Evolutionary conservation across 2,888 invertebrate genomes (phyloP), one percentile per base, ranked within the genome.

Genomic region (Oscheius sp.): DNA sequence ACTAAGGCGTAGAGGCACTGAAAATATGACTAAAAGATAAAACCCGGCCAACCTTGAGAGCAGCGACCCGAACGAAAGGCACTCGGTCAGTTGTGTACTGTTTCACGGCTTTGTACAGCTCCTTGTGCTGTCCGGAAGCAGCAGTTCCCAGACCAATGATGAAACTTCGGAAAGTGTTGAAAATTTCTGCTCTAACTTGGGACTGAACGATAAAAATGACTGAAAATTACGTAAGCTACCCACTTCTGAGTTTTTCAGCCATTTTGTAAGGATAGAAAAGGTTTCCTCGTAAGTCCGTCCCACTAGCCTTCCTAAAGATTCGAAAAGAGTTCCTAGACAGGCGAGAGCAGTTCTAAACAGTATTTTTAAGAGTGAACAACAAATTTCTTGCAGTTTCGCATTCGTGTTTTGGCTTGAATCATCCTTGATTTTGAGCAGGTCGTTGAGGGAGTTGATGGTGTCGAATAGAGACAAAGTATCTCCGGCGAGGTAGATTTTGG

Each of bases 231-330:
- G 1, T 48, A 47, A 32, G 53, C 47, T 13, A 53, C 53, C 13
- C 76, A 90, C 89, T 83, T 96, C 96, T 0, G 95, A 95, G 90
- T 94, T 96, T 88, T 95, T 93, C 76, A 99, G 91, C 1, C 95
- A 95, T 86, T 95, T 94, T 74, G 96, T 93, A 35, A 99, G 92
- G 70, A 96, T 94, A 84, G 94, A 93, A 47, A 98, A 95, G 0
- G 98, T 98, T 89, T 99, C 99, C 90, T 99, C 98, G 89, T 96
- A 99, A 0, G 96, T 96, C 79, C 98, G 92, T 0, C 98, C 99
- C 94, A 97, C 98, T 96, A 99, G 96, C 80, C 99, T 92, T 1
- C 99, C 98, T 32, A 99, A 92, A 90, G 95, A 96, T 90, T 97
- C 96, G 90, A 98, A 99, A 95, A 99, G 96, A 79, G 94, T 94